Conservation (phyloP, 2,888 invertebrate genomes). For the Bombyx huttoni region DNA sequence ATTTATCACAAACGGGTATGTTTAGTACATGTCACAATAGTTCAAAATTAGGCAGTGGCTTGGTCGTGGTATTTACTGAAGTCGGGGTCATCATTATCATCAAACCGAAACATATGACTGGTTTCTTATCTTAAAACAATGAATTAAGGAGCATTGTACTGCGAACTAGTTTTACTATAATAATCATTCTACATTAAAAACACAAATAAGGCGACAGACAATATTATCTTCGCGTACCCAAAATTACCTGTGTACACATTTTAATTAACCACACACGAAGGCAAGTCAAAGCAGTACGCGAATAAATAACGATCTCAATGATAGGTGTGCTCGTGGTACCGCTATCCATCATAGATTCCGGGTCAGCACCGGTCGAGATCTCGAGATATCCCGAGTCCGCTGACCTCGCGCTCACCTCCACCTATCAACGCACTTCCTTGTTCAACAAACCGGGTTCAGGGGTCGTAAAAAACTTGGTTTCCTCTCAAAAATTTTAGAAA, state of each 20-base stretch:
- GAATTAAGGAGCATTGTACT: too few species aligned
- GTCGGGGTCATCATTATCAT: too few species aligned
- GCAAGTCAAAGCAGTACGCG: background rate
- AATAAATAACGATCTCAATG: constrained; percentile 4
- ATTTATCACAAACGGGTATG: too few species aligned
- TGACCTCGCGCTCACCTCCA: constrained; percentile 32
- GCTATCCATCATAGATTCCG: constrained; percentile 45
- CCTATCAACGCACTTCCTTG: constrained; percentile 13
- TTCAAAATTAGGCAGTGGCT: too few species aligned
- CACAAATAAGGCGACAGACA: too few species aligned
- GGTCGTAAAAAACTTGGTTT: constrained; percentile 6
- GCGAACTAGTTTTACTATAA: too few species aligned
- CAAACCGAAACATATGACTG: too few species aligned
- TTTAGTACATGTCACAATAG: too few species aligned
- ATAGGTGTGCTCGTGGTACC: constrained; percentile 24
- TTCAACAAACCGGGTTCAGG: constrained; percentile 13
- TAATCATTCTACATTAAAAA: too few species aligned
- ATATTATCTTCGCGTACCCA: background rate
- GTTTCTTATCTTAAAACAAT: too few species aligned
- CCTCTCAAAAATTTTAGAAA: constrained; percentile 3
- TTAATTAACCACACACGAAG: background rate
- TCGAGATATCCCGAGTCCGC: constrained; percentile 27
- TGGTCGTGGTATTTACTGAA: too few species aligned
- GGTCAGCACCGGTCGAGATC: constrained; percentile 40
- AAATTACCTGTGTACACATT: background rate